Base-by-base conservation (phyloP, 2,113 vertebrate genomes). In the Loxodonta africana region DNA sequence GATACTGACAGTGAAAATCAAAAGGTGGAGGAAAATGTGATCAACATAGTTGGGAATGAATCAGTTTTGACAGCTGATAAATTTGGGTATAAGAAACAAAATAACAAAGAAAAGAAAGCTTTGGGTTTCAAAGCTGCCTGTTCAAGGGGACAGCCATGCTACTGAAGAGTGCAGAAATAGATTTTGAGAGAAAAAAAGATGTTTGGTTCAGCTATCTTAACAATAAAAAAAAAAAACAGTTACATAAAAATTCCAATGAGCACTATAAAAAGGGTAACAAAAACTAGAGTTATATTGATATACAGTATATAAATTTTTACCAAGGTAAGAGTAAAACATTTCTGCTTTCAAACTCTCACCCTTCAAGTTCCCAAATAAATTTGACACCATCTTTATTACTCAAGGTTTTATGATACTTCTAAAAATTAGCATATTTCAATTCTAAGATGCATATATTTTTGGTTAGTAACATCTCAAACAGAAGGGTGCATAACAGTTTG, bases 311-410 rank as follows among this genome's bases (percentile, higher is more conserved):
- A 69, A 69, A 69, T 69, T 25, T 26, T 77, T 12, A 37, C 41
- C 37, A 44, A 77, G n/a, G 5, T 14, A 96, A 73, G 21, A 5
- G 48, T 67, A 83, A 91, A 89, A 60, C 65, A 3, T 63, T 41
- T 76, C 33, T 37, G 11, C 60, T 89, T 85, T 95, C 28, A 95
- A 95, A 95, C 2, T 51, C 21, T 92, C 25, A 88, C 12, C 37
- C 18, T 84, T 96, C 12, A 93, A 84, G 74, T 89, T 85, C 20
- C 46, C 48, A 87, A 95, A 85, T 78, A 92, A 94, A 88, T 69
- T 37, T 76, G n/a, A 94, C 5, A 92, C 2, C n/a, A 93, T 53
- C 11, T 69, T 94, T 41, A 84, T 88, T 65, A 80, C 51, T 94
- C 25, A 88, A 73, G 51, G 17, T 76, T 88, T 96, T 74, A 67